Evolutionary conservation across 2,888 invertebrate species (phyloP).

Genomic region (Auanema sp.): DNA sequence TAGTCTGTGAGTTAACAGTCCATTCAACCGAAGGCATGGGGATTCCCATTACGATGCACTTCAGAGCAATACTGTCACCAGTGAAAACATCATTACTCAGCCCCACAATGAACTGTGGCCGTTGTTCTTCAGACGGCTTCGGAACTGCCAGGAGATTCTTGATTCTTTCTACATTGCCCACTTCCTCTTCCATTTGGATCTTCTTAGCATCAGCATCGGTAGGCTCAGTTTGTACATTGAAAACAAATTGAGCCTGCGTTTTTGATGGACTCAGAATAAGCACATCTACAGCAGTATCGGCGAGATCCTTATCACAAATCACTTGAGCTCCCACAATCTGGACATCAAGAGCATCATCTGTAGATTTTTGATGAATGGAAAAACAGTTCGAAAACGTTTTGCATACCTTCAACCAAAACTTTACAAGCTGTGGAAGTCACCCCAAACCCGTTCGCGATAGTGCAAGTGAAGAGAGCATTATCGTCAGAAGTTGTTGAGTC

Average conservation of each 20-base stretch:
- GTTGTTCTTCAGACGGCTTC: constrained; percentile 11
- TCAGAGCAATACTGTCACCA: constrained; percentile 24
- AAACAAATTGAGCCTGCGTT: constrained; percentile 18
- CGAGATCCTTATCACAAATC: constrained; percentile 46
- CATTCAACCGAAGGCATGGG: constrained; percentile 63
- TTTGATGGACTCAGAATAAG: constrained; percentile 36
- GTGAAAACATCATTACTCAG: constrained; percentile 27
- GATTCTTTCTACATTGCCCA: background rate
- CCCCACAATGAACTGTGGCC: constrained; percentile 35
- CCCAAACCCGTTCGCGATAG: constrained; percentile 81
- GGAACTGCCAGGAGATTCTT: constrained; percentile 16
- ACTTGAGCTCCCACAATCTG: constrained; percentile 43
- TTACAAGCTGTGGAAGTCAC: constrained; percentile 73
- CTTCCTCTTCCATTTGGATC: constrained; percentile 12
- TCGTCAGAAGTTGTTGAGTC: constrained; percentile 73
- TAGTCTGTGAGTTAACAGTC: constrained; percentile 44
- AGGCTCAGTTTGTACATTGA: constrained; percentile 25
- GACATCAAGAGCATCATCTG: constrained; percentile 43
- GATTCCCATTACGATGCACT: constrained; percentile 63
- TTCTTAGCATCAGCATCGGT: constrained; percentile 21
- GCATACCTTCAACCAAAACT: constrained; percentile 40
- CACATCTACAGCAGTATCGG: constrained; percentile 51
- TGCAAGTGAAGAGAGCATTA: constrained; percentile 78
- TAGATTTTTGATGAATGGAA: constrained; percentile 3
- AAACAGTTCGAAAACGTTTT: background rate